Evolutionary conservation across 2,888 invertebrate genomes (phyloP).

Genomic region (Thelaira solivaga): DNA sequence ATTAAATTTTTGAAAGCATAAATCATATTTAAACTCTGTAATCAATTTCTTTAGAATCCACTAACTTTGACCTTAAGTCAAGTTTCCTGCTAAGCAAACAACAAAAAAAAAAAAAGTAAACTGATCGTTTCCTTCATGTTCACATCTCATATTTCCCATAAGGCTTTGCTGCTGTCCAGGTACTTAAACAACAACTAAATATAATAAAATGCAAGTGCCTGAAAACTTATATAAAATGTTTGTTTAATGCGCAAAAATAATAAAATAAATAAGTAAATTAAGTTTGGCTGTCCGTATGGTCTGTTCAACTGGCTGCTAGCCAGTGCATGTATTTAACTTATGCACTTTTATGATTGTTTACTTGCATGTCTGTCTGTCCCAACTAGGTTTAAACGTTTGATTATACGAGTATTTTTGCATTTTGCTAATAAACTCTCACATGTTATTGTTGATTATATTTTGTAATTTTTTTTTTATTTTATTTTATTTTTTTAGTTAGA

Average conservation of each 20-base stretch:
- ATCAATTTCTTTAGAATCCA: slow-evolving; percentile 2
- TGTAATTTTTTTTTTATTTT: neutral
- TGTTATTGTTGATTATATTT: too few species aligned
- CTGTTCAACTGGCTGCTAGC: neutral
- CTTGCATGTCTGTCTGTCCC: neutral
- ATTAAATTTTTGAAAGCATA: too few species aligned
- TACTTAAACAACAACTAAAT: too few species aligned
- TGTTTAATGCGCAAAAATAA: slow-evolving; percentile 47
- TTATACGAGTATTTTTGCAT: slow-evolving; percentile 22
- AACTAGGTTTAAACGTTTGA: slow-evolving; percentile 2
- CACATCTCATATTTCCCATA: slow-evolving; percentile 37
- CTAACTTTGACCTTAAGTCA: slow-evolving; percentile 25
- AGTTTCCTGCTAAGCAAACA: slow-evolving; percentile 48
- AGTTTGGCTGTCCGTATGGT: neutral
- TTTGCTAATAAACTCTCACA: slow-evolving; percentile 2
- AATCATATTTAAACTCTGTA: neutral
- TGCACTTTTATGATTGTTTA: slow-evolving; percentile 1
- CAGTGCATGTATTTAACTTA: neutral
- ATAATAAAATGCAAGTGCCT: slow-evolving; percentile 21
- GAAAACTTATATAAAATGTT: slow-evolving; percentile 36
- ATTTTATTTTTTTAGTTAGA: slow-evolving; percentile 9
- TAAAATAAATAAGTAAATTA: slow-evolving; percentile 19
- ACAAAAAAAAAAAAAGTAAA: slow-evolving; percentile 14
- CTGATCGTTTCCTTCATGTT: slow-evolving; percentile 28
- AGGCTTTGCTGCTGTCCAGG: neutral